A percentile compares a stretch with the other conserved stretches of the same genome.
Conservation (phyloP, 2,113 vertebrate genomes). For the Cyanistes caeruleus region DNA sequence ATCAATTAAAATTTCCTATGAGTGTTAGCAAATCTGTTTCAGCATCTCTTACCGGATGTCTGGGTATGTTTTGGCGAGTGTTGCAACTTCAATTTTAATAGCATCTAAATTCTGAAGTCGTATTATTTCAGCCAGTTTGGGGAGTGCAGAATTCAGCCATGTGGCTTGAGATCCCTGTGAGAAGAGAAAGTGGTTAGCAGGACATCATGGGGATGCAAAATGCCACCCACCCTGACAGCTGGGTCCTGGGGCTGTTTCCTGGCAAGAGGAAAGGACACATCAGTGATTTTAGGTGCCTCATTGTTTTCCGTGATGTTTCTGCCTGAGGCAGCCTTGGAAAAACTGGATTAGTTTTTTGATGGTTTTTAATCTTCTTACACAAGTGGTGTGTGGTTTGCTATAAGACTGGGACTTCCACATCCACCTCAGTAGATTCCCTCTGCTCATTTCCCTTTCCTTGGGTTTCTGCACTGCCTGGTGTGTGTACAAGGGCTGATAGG, state of each 20-base stretch:
- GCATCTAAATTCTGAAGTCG: constrained; percentile 82
- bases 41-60: constrained; percentile 83
- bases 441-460: not conserved
- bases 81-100: constrained; percentile 85
- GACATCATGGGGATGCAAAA: not conserved
- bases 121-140: constrained; percentile 83
- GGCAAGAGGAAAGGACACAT: not conserved
- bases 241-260: not conserved
- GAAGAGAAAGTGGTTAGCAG: not conserved
- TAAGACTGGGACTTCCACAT: not conserved
- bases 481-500: not conserved
- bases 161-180: constrained; percentile 80
- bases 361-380: not conserved
- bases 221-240: not conserved
- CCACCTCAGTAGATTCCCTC: not conserved
- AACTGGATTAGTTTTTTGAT: not conserved
- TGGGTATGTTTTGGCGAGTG: constrained; percentile 72
- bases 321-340: not conserved
- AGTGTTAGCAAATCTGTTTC: not conserved
- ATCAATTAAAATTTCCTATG: not conserved
- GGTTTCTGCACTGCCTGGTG: not conserved
- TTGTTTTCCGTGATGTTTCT: not conserved
- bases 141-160: constrained; percentile 78
- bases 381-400: not conserved
- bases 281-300: not conserved